Evolutionary conservation across 2,797 vertebrate species (phyloP).

Genomic region (Muraenolepis orangiensis): DNA sequence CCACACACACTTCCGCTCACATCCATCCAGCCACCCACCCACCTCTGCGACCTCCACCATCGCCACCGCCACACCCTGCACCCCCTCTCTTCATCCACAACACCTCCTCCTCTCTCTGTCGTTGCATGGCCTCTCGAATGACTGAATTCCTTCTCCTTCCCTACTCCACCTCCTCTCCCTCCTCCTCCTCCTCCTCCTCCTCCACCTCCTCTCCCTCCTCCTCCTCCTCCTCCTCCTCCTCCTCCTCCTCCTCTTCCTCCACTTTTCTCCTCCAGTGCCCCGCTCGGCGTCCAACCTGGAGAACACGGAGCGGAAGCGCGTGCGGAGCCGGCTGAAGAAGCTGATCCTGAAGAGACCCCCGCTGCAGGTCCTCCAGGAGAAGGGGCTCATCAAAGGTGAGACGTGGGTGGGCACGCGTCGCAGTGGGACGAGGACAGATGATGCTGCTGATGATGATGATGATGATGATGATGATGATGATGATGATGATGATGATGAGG

Average conservation of each 20-base stretch:
- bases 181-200: constrained; percentile 66
- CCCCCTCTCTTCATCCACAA: constrained; percentile 66
- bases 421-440: no score
- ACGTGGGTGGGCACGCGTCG: no score
- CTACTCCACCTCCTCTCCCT: constrained; percentile 26
- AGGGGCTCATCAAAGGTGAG: constrained; percentile 86
- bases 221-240: constrained; percentile 18
- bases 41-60: constrained; percentile 55
- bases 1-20: constrained; percentile 31
- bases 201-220: constrained; percentile 61
- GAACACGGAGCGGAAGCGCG: constrained; percentile 80
- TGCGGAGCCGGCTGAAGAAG: constrained; percentile 83
- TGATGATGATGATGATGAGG: no score
- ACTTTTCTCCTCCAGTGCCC: constrained; percentile 61
- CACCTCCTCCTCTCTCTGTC: constrained; percentile 49
- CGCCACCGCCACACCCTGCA: constrained; percentile 51
- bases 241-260: constrained; percentile 26
- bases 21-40: constrained; percentile 62
- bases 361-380: constrained; percentile 86
- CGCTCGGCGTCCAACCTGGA: constrained; percentile 76
- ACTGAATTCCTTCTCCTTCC: constrained; percentile 42
- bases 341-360: constrained; percentile 86
- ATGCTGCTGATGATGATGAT: no score
- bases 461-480: no score
- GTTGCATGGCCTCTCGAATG: constrained; percentile 6